Conservation (phyloP, 1,140 invertebrate species). For the Anthonomus grandis region DNA sequence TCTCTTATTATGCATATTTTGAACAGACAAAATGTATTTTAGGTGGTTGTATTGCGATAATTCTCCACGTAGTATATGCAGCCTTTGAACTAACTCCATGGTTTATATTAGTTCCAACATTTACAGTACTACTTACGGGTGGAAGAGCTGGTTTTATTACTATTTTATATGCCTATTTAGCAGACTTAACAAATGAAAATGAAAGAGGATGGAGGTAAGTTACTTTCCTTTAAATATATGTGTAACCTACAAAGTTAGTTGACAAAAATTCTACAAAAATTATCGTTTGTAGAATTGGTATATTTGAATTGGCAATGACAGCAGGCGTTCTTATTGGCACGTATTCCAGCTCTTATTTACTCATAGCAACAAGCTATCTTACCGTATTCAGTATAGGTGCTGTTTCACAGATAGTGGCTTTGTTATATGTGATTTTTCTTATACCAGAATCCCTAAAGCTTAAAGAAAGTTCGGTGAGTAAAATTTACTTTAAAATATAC, state of each 20-base stretch:
- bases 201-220: constrained; percentile 29
- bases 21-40: too few relatives aligned
- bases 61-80: constrained; percentile 23
- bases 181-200: constrained; percentile 29
- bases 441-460: constrained; percentile 46
- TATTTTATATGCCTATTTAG: constrained; percentile 30
- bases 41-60: constrained; percentile 20
- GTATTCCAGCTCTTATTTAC: constrained; percentile 54
- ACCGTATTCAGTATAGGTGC: constrained; percentile 46
- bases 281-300: constrained; percentile 54
- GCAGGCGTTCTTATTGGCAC: constrained; percentile 58
- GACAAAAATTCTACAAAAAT: too few relatives aligned
- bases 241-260: too few relatives aligned
- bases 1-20: too few relatives aligned
- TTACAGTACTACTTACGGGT: constrained; percentile 32
- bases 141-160: constrained; percentile 34
- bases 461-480: constrained; percentile 16
- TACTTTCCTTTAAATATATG: not conserved
- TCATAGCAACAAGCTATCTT: constrained; percentile 51
- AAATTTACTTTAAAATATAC: too few relatives aligned
- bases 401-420: constrained; percentile 37
- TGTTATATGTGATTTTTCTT: constrained; percentile 46
- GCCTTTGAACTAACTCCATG: constrained; percentile 34
- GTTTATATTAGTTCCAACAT: constrained; percentile 27
- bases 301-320: constrained; percentile 58